These are phyloP conservation scores for Drosophila barbarae DNA, from an alignment of 2,888 invertebrate genomes.

Conservation along the genomic window DNA sequence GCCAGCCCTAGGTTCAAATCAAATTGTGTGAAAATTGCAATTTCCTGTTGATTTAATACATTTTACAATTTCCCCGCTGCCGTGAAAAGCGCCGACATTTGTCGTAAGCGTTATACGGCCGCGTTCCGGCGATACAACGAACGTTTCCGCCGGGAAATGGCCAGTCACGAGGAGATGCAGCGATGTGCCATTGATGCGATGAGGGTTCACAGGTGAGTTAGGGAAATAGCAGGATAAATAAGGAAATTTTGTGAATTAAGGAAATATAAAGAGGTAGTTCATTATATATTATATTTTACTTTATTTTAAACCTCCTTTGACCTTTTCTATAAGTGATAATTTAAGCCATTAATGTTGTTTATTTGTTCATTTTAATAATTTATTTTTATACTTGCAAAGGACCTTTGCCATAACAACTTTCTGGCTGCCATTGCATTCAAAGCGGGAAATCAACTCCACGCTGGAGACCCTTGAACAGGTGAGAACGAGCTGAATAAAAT, in stretches of 20 bases:
- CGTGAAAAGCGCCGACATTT: constrained; percentile 68
- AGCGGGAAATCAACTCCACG: constrained; percentile 79
- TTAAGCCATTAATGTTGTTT: background rate
- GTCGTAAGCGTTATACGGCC: constrained; percentile 76
- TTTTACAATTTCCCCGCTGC: constrained; percentile 48
- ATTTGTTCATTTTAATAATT: background rate
- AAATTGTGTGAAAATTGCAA: constrained; percentile 75
- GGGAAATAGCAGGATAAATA: background rate
- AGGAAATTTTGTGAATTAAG: background rate
- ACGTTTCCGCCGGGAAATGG: constrained; percentile 79
- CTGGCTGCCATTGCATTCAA: constrained; percentile 79
- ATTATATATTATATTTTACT: background rate
- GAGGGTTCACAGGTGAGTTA: constrained; percentile 78
- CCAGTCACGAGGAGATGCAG: constrained; percentile 79
- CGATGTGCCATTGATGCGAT: constrained; percentile 79
- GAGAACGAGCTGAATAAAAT: constrained; percentile 3
- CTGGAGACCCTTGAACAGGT: constrained; percentile 77
- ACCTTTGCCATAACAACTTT: constrained; percentile 79
- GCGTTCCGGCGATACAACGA: constrained; percentile 78
- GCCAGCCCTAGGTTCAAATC: constrained; percentile 53
- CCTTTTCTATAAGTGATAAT: background rate
- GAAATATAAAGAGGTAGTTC: background rate
- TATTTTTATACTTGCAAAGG: constrained; percentile 45
- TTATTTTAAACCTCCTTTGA: background rate
- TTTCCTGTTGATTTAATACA: constrained; percentile 74